Conservation (phyloP, 2,797 vertebrate species). For the Sciaenops ocellatus region DNA sequence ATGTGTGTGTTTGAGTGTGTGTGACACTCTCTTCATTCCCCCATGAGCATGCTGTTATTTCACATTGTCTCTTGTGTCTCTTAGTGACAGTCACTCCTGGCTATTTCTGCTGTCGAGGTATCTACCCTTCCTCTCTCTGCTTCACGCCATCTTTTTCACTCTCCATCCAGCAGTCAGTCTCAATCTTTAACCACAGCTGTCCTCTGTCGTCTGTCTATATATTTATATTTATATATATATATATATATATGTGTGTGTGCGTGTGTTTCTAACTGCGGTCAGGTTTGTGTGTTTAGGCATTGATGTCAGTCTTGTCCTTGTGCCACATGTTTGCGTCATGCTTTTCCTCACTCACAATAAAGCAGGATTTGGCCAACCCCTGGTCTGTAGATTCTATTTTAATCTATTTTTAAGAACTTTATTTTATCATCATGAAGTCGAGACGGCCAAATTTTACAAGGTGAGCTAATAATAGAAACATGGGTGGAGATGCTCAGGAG, state of each 20-base stretch:
- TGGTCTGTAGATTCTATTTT: conserved; percentile 59
- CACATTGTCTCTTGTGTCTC: conserved; percentile 89
- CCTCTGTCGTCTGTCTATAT: conserved; percentile 32
- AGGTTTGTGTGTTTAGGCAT: conserved; percentile 44
- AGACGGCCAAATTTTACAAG: neutral
- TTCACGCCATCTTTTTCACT: conserved; percentile 57
- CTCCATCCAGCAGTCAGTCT: conserved; percentile 55
- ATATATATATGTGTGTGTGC: conserved; percentile 30
- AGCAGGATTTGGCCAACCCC: conserved; percentile 76
- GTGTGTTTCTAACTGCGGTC: conserved; percentile 46
- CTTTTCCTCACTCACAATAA: conserved; percentile 73
- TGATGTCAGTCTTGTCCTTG: conserved; percentile 57
- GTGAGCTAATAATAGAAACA: neutral
- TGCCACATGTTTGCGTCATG: conserved; percentile 74
- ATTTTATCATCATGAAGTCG: neutral
- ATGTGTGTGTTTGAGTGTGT: conserved; percentile 18
- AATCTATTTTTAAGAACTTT: neutral
- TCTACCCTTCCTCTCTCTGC: conserved; percentile 77
- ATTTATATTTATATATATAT: conserved; percentile 18
- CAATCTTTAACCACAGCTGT: conserved; percentile 67
- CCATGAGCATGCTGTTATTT: conserved; percentile 77
- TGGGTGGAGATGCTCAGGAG: neutral
- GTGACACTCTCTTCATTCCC: conserved; percentile 61
- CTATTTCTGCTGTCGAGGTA: conserved; percentile 92
- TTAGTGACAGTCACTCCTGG: conserved; percentile 90